Base-by-base conservation (phyloP, 2,113 vertebrate genomes). In the Scomber japonicus region DNA sequence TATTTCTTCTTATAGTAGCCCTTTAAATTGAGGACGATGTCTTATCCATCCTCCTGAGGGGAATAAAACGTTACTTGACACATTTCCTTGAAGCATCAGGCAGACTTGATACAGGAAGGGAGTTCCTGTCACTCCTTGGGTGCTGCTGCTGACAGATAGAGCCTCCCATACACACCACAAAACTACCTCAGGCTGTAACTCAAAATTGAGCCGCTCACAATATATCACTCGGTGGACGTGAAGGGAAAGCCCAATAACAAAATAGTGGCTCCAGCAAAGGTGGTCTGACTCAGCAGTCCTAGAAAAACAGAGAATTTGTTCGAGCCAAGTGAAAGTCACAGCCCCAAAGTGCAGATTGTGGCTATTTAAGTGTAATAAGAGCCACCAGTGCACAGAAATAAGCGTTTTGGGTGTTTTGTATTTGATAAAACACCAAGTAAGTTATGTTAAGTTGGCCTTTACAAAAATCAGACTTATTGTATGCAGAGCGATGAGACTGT, bases 241-340 rank as follows among this genome's bases (percentile, higher is more conserved):
- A 46, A 64, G 61, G 61, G 74, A 48, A 91, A 81, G 78, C 56
- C 80, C 84, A 71, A 57, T 19, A 79, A 84, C 51, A 71, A 86
- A 67, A 81, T 48, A 75, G 62, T 80, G 55, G 67, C 78, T 81
- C 78, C 64, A 78, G 63, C 21, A 84, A 59, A 83, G 66, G 63
- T 80, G 69, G 59, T 27, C 65, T 61, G 50, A 70, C 46, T 83
- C 44, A 83, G 86, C 78, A 70, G 17, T 64, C 67, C 24, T 13
- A 21, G 57, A 53, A 57, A 82, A 67, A 57, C 21, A 61, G 10
- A 82, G 62, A 56, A 64, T 63, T 54, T 69, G 45, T 81, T 45
- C 1, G 10, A 75, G 73, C 27, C 63, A 72, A 64, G 17, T 76
- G n/a, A 71, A 80, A 76, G 27, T 30, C 7, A n/a, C 27, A 60